Base-by-base conservation (phyloP, 2,888 invertebrate species). In the Orthonevra nobilis region DNA sequence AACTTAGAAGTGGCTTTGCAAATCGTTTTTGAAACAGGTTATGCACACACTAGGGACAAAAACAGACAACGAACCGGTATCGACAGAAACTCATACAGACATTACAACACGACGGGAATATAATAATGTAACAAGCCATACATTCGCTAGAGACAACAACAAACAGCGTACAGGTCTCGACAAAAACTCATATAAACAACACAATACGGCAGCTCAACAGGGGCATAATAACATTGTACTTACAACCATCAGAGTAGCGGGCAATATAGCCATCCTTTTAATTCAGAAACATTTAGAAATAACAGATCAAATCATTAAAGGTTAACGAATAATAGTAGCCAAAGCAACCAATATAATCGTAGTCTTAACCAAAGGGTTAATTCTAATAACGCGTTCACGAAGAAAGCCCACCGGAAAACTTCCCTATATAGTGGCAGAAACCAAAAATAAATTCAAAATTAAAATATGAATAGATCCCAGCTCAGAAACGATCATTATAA, bases 1-100 rank as follows among this genome's bases (percentile, higher is more conserved):
- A 64, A 48, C 14, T 32, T 81, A 10, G 72, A 81, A 40, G 40
- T 54, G 12, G 75, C 79, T 0, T 66, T 81, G 12, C 54, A 73
- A 61, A 75, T 81, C 15, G 15, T 81, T 2, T 52, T 28, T 7
- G 54, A 72, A 5, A 54, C 58, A n/a, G 77, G 77, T 2, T 74
- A 70, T 42, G 74, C 79, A 7, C 63, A 73, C 36, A 6, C 9
- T 7, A 66, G 20, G 10, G 5, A 10, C 32, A 9, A 32, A 32
- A 32, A 32, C 10, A 9, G 10, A 32, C 9, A 32, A 9, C 2
- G 40, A 17, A 38, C 7, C 17, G 2, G n/a, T 32, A n/a, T 19
- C 19, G 19, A 40, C n/a, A 6, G 4, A 38, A 10, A 26, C 9
- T 14, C 5, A 34, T 54, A 26, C 26, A 12, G 2, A 28, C 6